Conservation (phyloP, 2,888 invertebrate species). For the Rosalia funebris region DNA sequence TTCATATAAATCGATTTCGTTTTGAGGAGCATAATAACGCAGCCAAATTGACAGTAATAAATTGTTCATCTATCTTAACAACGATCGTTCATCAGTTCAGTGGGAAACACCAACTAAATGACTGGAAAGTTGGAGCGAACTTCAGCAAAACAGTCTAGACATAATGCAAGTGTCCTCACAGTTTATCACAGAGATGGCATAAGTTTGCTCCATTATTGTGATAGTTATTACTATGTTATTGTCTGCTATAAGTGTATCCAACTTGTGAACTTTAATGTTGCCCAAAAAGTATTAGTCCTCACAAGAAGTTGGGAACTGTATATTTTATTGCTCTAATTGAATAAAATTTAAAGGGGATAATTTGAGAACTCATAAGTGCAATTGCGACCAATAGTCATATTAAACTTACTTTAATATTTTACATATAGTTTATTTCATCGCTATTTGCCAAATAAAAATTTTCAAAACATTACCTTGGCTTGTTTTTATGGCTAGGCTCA, state of each 20-base stretch:
- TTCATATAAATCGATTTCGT: neutral
- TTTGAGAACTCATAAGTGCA: no score
- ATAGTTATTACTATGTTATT: conserved; percentile 58
- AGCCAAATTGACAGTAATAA: conserved; percentile 12
- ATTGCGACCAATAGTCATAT: no score
- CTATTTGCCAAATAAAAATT: no score
- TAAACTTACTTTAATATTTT: no score
- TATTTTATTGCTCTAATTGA: neutral
- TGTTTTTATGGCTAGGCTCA: no score
- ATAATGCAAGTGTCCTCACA: conserved; percentile 46
- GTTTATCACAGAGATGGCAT: conserved; percentile 49
- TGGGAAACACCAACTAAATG: conserved; percentile 20
- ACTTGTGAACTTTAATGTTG: conserved; percentile 41
- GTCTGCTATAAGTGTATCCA: conserved; percentile 47
- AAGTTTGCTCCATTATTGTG: conserved; percentile 52
- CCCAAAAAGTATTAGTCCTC: conserved; percentile 39
- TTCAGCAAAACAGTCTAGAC: conserved; percentile 54
- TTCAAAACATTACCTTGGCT: no score
- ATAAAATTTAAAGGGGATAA: neutral
- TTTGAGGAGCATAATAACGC: neutral
- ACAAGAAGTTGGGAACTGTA: conserved; percentile 23
- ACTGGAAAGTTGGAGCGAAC: conserved; percentile 35
- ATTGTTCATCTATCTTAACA: conserved; percentile 16
- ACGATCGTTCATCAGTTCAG: conserved; percentile 16
- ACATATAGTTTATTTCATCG: no score